Evolutionary conservation across 1,140 invertebrate species (phyloP).

Genomic region (Drosophila athabasca): DNA sequence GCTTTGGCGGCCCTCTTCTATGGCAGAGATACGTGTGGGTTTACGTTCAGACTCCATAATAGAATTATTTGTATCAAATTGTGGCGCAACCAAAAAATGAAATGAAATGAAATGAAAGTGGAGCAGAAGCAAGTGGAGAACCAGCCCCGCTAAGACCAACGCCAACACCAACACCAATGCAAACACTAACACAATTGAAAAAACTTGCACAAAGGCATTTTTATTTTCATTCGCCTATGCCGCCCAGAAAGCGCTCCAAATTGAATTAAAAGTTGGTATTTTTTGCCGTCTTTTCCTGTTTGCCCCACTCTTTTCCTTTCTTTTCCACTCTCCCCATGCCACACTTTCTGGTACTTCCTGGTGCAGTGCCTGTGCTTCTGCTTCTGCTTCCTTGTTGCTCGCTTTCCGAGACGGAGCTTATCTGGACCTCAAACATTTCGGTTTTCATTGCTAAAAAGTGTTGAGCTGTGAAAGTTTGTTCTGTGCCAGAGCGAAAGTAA

Average conservation of each 20-base stretch:
- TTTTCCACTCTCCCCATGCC: neutral
- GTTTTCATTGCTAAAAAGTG: conserved; percentile 37
- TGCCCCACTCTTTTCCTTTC: conserved; percentile 1
- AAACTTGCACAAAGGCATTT: conserved; percentile 66
- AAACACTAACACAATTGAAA: conserved; percentile 65
- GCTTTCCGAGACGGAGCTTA: conserved; percentile 47
- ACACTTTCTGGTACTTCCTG: neutral
- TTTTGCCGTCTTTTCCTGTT: conserved; percentile 3
- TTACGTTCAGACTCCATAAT: conserved; percentile 62
- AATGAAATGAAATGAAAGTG: conserved; percentile 64
- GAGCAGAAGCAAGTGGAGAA: conserved; percentile 7
- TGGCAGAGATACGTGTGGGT: conserved; percentile 53
- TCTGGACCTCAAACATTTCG: conserved; percentile 63
- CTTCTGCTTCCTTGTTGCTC: conserved; percentile 30
- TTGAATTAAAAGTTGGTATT: conserved; percentile 72
- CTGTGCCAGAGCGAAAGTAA: conserved; percentile 17
- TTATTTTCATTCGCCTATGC: conserved; percentile 43
- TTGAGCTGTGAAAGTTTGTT: conserved; percentile 30
- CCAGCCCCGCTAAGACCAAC: neutral
- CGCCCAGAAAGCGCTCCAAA: conserved; percentile 45
- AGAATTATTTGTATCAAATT: conserved; percentile 77
- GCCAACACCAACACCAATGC: conserved; percentile 19
- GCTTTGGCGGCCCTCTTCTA: neutral
- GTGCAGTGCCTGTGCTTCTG: conserved; percentile 1
- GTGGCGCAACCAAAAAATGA: conserved; percentile 49